Evolutionary conservation across 2,113 vertebrate species (phyloP).

Genomic region (Centropus bengalensis): DNA sequence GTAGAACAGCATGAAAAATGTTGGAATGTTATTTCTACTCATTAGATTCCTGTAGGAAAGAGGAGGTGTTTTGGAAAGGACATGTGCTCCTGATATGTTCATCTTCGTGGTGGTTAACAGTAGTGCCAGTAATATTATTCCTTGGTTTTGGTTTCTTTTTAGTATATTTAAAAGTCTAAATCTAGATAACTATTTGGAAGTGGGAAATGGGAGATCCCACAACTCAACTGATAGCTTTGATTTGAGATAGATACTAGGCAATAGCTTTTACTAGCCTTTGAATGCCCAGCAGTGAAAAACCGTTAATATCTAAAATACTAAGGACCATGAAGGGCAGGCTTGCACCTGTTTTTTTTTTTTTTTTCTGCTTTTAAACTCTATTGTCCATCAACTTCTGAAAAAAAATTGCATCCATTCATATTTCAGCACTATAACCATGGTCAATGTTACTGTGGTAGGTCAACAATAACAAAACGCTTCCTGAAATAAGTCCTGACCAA

Average conservation of each 20-base stretch:
- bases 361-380: background rate
- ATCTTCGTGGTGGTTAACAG: background rate
- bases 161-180: background rate
- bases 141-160: background rate
- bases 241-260: background rate
- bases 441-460: background rate
- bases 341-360: background rate
- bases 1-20: background rate
- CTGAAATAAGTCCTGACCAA: background rate
- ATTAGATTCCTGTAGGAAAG: background rate
- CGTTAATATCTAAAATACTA: background rate
- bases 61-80: background rate
- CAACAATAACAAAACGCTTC: background rate
- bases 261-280: background rate
- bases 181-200: background rate
- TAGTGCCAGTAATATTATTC: fast-evolving
- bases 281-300: background rate
- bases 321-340: background rate
- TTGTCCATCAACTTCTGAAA: background rate
- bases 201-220: background rate
- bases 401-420: background rate
- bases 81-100: background rate
- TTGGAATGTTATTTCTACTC: background rate
- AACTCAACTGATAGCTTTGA: background rate
- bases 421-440: background rate